These are phyloP conservation scores for Caenorhabditis remanei DNA, from an alignment of 1,140 invertebrate species.

Conservation along the genomic window DNA sequence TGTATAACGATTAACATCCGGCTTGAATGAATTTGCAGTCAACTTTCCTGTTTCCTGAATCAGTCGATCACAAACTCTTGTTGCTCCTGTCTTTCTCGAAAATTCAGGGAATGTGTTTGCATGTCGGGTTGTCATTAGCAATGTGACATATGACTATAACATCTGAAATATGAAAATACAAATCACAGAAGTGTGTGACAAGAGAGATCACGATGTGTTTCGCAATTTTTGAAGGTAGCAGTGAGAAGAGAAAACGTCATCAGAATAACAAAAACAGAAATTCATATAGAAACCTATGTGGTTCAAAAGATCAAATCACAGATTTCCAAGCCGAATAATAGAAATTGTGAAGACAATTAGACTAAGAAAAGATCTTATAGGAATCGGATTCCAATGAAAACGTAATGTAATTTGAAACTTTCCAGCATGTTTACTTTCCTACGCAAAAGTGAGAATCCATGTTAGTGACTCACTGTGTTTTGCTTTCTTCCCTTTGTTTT, in stretches of 20 bases:
- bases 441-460: background rate
- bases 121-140: conserved; percentile 49
- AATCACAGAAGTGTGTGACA: conserved; percentile 10
- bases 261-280: background rate
- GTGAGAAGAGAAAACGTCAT: background rate
- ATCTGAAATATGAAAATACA: conserved; percentile 5
- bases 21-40: background rate
- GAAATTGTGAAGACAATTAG: background rate
- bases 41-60: conserved; percentile 21
- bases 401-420: conserved; percentile 37
- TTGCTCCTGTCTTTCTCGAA: no score
- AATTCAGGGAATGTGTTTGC: background rate
- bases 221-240: background rate
- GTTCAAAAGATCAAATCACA: conserved; percentile 5
- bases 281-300: background rate
- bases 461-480: conserved; percentile 9
- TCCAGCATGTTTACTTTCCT: conserved; percentile 1
- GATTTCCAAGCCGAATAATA: background rate
- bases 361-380: background rate
- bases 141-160: conserved; percentile 18
- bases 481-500: background rate
- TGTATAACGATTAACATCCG: background rate
- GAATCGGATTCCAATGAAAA: background rate
- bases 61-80: background rate
- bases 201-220: background rate